phyloP scores from a whole-genome alignment of 23 tunicate species.

The Ascidia mentula region DNA sequence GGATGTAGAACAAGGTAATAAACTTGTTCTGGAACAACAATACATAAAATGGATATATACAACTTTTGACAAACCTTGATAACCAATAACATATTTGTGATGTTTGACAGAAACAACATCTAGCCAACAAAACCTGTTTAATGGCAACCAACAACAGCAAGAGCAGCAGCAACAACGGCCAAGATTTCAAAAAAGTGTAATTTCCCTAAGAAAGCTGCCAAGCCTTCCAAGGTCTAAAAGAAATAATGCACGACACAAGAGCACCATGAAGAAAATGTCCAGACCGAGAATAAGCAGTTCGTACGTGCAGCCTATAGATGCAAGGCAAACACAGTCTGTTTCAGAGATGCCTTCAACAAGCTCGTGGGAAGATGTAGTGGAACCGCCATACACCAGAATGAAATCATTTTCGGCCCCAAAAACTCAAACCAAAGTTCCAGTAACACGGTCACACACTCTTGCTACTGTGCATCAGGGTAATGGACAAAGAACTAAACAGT shows the following conservation, averaged over 20 bases:
- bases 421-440: neutral
- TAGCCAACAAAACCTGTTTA: neutral
- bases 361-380: neutral
- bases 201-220: neutral
- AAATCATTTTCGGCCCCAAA: constrained; percentile 4
- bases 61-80: neutral
- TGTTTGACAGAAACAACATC: neutral
- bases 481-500: neutral
- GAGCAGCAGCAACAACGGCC: neutral
- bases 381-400: neutral
- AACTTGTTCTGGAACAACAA: neutral
- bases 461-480: neutral
- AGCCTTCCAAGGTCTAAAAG: neutral
- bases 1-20: neutral
- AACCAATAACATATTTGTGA: neutral
- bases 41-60: neutral
- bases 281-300: neutral
- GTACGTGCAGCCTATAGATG: neutral
- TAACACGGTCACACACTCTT: neutral
- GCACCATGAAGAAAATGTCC: neutral
- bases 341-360: neutral
- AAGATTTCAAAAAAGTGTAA: neutral
- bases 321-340: neutral
- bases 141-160: neutral
- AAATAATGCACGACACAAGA: neutral